phyloP scores from a whole-genome alignment of 2,113 vertebrate species.

The Passer montanus region DNA sequence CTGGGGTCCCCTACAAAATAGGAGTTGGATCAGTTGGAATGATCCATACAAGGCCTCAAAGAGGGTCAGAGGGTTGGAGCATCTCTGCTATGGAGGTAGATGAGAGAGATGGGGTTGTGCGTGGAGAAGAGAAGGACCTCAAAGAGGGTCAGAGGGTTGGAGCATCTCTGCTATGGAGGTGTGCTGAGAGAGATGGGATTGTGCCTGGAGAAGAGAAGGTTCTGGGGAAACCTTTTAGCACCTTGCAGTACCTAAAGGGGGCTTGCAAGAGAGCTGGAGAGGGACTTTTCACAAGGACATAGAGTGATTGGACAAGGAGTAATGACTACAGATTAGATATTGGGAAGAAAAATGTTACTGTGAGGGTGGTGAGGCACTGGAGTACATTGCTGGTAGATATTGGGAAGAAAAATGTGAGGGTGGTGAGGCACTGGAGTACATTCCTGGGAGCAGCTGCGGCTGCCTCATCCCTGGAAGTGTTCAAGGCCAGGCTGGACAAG shows the following conservation, averaged over 20 bases:
- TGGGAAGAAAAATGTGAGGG: too few species aligned
- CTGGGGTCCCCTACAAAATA: not conserved
- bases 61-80: not conserved
- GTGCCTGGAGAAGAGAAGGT: not conserved
- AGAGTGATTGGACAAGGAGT: too few species aligned
- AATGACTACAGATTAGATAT: not conserved
- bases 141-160: not conserved
- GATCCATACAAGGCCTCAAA: not conserved
- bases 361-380: not conserved
- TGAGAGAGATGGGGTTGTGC: not conserved
- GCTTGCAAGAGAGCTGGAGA: not conserved
- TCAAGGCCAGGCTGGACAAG: not conserved
- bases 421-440: not conserved
- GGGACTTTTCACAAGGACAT: not conserved
- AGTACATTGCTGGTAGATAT: not conserved
- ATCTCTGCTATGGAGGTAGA: not conserved
- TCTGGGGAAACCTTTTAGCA: not conserved
- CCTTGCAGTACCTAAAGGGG: not conserved
- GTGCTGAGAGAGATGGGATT: not conserved
- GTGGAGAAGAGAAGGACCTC: not conserved
- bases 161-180: not conserved
- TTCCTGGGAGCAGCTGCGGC: too few species aligned
- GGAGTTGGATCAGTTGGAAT: not conserved
- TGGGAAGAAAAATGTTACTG: rapidly evolving
- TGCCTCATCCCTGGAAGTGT: not conserved